Base-by-base conservation (phyloP, 1,140 invertebrate genomes). In the Drosophila parvula region DNA sequence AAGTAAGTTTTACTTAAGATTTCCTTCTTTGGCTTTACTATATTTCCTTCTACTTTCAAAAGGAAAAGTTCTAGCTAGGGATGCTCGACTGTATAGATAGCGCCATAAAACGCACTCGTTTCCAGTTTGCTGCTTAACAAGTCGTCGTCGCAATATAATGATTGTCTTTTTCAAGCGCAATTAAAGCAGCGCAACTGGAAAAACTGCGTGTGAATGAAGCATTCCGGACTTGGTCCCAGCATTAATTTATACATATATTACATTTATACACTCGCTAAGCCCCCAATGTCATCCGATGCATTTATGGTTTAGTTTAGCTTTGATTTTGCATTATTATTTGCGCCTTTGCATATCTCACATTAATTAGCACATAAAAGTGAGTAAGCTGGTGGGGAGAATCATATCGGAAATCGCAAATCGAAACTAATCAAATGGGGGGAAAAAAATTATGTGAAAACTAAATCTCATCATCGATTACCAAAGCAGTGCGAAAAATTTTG, bases 201-300 rank as follows among this genome's bases (percentile, higher is more conserved):
- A 78, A 78, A 78, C 75, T 78, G 64, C 71, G 70, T 76, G 57
- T 81, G 79, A 81, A 81, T 74, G 63, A 28, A 65, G 63, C 63
- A 62, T 43, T 48, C 74, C 58, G 51, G 41, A 48, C 67, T 45
- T 40, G 45, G 43, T 30, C 44, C 41, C 58, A 59, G 58, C 36
- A 59, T 47, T 44, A 58, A 51, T 57, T 48, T 22, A 22, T 22
- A 22, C 22, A 32, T 41, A 32, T 41, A 47, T 12, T 58, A 7
- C 14, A 57, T 41, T 38, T 18, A 43, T 56, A 16, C 34, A 7
- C 41, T 70, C 62, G 14, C 32, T 56, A 53, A 74, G 48, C 43
- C 55, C 74, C 76, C 76, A 88, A 86, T 86, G 82, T 82, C 83
- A 88, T 60, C 62, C 38, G 41, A 38, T 58, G 48, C 55, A 58